Evolutionary conservation across 2,888 invertebrate species (phyloP), one percentile per base, ranked within the genome.

Genomic region (Drosophila monieri): DNA sequence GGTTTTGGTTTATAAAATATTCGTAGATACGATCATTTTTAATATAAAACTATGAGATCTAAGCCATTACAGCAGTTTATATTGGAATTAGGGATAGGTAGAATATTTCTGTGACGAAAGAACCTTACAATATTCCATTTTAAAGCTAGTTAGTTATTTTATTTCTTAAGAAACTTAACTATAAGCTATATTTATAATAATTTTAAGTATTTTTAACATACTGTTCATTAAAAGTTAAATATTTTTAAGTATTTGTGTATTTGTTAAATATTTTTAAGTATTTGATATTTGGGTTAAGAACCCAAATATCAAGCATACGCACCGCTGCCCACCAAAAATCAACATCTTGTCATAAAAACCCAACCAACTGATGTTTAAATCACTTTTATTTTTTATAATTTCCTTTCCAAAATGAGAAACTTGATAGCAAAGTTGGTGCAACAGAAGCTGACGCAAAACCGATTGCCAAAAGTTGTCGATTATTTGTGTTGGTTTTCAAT

Each of bases 401-500:
- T 41, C 18, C 18, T 43, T 43, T 12, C 5, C 5, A 43, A 43
- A 43, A 18, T 12, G 8, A 18, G 4, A 43, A 21, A 43, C 12
- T 9, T 2, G 8, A 37, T 14, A 37, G 14, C 14, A 10, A 15
- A 14, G n/a, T 8, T 8, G 1, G 3, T 15, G 41, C 23, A 46
- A 6, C 21, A n/a, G 3, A 14, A 2, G 39, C 51, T 37, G 14
- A n/a, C 8, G 6, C 9, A 30, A 44, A 44, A 52, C 21, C 15
- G 60, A 60, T 23, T 18, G 35, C 43, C 43, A 21, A 56, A 61
- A 65, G 47, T 54, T 76, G 58, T 53, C 48, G 66, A 73, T 67
- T 73, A 69, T 68, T 71, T 76, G 59, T 39, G 62, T 64, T 62
- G 44, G 41, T 49, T 78, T 54, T 69, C 77, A 76, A 81, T 79